phyloP scores from a whole-genome alignment of 2,888 invertebrate species.

The Minunthozetes semirufus region DNA sequence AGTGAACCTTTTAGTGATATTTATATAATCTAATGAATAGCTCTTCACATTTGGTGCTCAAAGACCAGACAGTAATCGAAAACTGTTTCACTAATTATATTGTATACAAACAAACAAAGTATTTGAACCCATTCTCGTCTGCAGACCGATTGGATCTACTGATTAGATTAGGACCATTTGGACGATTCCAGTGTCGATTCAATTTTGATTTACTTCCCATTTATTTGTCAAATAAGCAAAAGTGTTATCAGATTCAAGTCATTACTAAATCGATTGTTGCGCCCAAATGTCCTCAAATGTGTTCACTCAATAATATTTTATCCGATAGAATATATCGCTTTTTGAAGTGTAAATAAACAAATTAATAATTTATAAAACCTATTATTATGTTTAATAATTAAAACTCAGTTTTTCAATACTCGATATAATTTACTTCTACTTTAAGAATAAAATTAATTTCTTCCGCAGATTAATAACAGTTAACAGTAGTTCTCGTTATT shows the following conservation, averaged over 20 bases:
- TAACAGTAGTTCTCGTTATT: no score
- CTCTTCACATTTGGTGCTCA: neutral
- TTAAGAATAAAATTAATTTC: no score
- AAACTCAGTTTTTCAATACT: no score
- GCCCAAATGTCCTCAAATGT: no score
- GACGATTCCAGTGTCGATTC: neutral
- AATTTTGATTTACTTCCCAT: neutral
- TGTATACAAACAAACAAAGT: neutral
- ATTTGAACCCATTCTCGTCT: neutral
- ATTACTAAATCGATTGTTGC: neutral
- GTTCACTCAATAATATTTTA: no score
- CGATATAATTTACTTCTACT: no score
- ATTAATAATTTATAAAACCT: no score
- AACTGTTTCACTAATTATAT: conserved; percentile 13
- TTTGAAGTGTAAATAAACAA: no score
- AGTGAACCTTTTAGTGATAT: neutral
- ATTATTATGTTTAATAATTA: no score
- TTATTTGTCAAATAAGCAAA: conserved; percentile 14
- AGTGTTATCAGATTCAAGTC: neutral
- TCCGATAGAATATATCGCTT: no score
- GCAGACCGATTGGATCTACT: neutral
- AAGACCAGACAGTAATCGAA: neutral
- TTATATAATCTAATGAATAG: neutral
- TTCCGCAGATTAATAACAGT: no score
- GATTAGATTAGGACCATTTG: neutral